Evolutionary conservation across 2,113 vertebrate genomes (phyloP), one percentile per base, ranked within the genome.

Genomic region (Octodon degus): DNA sequence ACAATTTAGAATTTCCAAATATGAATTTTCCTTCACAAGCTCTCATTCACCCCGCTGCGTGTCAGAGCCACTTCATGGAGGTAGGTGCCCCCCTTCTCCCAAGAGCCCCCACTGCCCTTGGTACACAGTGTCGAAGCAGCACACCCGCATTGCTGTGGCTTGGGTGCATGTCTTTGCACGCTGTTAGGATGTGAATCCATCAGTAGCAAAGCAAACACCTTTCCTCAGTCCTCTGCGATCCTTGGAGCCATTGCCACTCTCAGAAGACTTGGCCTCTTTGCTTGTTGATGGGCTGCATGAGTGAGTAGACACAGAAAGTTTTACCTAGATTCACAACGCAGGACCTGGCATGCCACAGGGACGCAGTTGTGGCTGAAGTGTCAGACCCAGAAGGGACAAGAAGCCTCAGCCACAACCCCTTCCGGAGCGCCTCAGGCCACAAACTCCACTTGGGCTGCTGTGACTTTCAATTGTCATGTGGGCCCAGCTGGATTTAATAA

Each of bases 401-500:
- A 34, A 43, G 65, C 37, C 47, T 86, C 7, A 43, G 19, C 43
- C 20, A 7, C 12, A 14, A 19, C 84, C 40, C 68, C 74, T 87
- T 37, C 86, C 0, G 2, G 85, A 91, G 6, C 30, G 22, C 90
- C 53, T 91, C 8, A n/a, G 79, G 93, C 74, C 79, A 65, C n/a
- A 10, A 4, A 1, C 10, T 17, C 30, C 47, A 17, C 76, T 22
- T 53, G n/a, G 79, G 37, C n/a, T 22, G 11, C 74, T 22, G 25
- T 97, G 95, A 90, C 94, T 95, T 87, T 84, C 87, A 76, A 12
- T 55, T 62, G 79, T 89, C 79, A 7, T 60, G 27, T 32, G 65
- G 89, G 68, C 58, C 32, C 86, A 89, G 72, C 67, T 96, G 94
- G 67, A 68, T 95, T 96, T 97, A 55, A 84, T 96, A 94, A 89